A percentile compares a stretch with the other conserved stretches of the same genome.
Conservation (phyloP, 2,888 invertebrate species). For the Rotaria socialis region DNA sequence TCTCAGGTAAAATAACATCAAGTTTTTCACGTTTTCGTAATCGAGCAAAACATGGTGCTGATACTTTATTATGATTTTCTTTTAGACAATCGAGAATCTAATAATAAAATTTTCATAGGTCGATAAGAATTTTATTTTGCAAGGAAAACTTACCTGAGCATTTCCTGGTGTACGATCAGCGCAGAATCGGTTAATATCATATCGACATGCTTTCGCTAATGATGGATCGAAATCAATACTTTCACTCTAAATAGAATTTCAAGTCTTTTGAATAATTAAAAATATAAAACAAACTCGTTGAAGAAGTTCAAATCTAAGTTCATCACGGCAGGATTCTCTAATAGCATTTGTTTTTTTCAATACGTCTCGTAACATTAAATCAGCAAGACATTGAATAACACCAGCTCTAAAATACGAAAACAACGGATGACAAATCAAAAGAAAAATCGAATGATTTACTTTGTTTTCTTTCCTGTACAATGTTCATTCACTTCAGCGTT, state of each 20-base stretch:
- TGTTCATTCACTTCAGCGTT: slow-evolving; percentile 31
- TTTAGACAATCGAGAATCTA: slow-evolving; percentile 34
- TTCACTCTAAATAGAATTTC: slow-evolving; percentile 50
- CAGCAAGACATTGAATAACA: slow-evolving; percentile 80
- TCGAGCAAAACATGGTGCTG: background rate
- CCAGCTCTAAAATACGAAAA: slow-evolving; percentile 59
- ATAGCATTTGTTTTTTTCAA: slow-evolving; percentile 74
- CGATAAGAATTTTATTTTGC: background rate
- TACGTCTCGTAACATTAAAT: slow-evolving; percentile 82
- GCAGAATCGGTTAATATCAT: slow-evolving; percentile 24
- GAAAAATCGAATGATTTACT: slow-evolving; percentile 50
- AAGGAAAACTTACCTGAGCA: background rate
- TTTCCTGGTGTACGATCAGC: slow-evolving; percentile 33
- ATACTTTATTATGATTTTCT: background rate
- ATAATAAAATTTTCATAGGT: background rate
- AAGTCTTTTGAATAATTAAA: slow-evolving; percentile 69
- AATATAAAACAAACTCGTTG: slow-evolving; percentile 64
- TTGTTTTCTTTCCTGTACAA: slow-evolving; percentile 49
- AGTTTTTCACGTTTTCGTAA: background rate
- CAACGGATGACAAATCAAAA: too few relatives aligned
- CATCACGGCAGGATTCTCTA: slow-evolving; percentile 80
- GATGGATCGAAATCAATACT: slow-evolving; percentile 39
- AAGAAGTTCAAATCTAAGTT: slow-evolving; percentile 81
- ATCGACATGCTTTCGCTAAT: slow-evolving; percentile 36
- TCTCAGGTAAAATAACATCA: slow-evolving; percentile 15